phyloP scores from a whole-genome alignment of 2,888 invertebrate genomes.

The Acleris holmiana region DNA sequence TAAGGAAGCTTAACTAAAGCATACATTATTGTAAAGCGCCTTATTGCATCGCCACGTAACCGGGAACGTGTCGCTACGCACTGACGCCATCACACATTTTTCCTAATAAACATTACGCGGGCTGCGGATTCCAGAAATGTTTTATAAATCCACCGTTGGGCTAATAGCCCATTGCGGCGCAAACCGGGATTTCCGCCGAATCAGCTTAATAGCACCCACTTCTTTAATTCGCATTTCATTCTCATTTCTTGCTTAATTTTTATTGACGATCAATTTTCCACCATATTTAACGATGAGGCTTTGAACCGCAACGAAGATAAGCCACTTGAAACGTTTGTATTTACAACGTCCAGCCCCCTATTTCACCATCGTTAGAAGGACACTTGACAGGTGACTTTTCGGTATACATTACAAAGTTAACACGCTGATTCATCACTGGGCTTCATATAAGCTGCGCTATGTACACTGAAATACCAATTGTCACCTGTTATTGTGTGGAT shows the following conservation, averaged over 20 bases:
- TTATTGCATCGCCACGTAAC: slow-evolving; percentile 45
- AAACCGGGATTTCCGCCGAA: slow-evolving; percentile 71
- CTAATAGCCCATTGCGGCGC: slow-evolving; percentile 74
- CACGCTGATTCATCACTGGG: too few relatives aligned
- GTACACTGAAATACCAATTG: too few relatives aligned
- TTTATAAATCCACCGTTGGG: slow-evolving; percentile 70
- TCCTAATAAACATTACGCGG: slow-evolving; percentile 75
- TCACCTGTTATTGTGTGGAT: too few relatives aligned
- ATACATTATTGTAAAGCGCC: too few relatives aligned
- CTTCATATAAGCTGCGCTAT: too few relatives aligned
- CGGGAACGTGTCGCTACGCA: slow-evolving; percentile 42
- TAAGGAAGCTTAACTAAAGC: too few relatives aligned
- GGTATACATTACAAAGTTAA: too few relatives aligned
- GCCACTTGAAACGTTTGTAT: neutral
- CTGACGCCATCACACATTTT: slow-evolving; percentile 60
- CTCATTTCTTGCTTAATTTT: slow-evolving; percentile 55
- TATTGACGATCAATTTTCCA: slow-evolving; percentile 45
- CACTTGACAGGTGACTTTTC: too few relatives aligned
- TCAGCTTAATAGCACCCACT: slow-evolving; percentile 73
- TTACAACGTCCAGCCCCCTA: too few relatives aligned
- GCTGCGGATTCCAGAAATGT: slow-evolving; percentile 67
- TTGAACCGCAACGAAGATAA: slow-evolving; percentile 1
- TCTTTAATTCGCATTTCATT: slow-evolving; percentile 69
- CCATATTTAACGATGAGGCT: slow-evolving; percentile 39
- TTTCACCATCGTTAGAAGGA: too few relatives aligned